Evolutionary conservation across 2,888 invertebrate genomes (phyloP), one percentile per base, ranked within the genome.

Genomic region (Asteroscopus sphinx): DNA sequence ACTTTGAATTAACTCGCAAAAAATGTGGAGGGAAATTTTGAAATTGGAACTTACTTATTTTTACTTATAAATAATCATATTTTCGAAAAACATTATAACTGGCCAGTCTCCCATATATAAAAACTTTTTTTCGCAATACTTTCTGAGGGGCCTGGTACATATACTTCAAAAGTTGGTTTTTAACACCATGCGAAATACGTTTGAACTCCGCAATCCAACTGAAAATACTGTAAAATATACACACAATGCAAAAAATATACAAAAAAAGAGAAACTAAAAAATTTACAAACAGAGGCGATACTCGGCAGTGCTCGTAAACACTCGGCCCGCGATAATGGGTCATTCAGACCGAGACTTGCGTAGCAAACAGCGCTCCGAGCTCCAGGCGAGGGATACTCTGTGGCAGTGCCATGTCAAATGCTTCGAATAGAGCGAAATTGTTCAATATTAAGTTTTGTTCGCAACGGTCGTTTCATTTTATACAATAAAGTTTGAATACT

Each of bases 401-500:
- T 25, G 45, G 45, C 21, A 36, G 25, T 35, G 35, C 46, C 1
- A 40, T 25, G 26, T 26, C 11, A 17, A 28, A 15, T 36, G 28
- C 35, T 52, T 15, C 17, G 8, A 61, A 65, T 55, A 62, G 41
- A 54, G 51, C 47, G 57, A 64, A 52, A 52, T 37, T 48, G 47
- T 62, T 44, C 42, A 40, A 64, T 44, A 61, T 42, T n/a, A 35
- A 42, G 37, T 64, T 67, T 32, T 2, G 44, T 33, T 63, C 30
- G 8, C 16, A 26, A 30, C 33, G 17, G 37, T 46, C 41, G 61
- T 52, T 68, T 8, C 35, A 40, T 45, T 67, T 67, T 66, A 44
- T 59, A 52, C 52, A 52, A 39, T 64, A 60, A 46, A 64, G 16
- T 69, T 63, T 47, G 49, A 44, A n/a, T 46, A 33, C 52, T 63